A percentile compares a stretch with the other conserved stretches of the same genome.
Conservation (phyloP, 2,888 invertebrate species). For the Thumatha senex region DNA sequence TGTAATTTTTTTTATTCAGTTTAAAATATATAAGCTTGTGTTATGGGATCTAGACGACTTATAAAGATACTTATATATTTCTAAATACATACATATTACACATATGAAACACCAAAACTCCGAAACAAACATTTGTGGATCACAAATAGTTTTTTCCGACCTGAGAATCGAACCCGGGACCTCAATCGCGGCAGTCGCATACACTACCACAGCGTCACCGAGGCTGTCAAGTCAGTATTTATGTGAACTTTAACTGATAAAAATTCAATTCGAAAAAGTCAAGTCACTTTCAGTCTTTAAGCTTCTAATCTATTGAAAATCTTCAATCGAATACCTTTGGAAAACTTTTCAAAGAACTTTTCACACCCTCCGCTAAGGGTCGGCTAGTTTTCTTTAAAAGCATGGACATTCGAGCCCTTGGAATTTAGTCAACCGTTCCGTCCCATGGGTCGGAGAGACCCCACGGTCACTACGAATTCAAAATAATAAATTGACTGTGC, state of each 20-base stretch:
- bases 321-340: conserved; percentile 27
- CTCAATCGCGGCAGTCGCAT: no score
- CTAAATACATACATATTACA: no score
- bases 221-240: no score
- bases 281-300: conserved; percentile 25
- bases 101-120: no score
- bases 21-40: no score
- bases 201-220: no score
- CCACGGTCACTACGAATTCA: conserved; percentile 68
- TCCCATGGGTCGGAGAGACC: conserved; percentile 63
- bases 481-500: conserved; percentile 55
- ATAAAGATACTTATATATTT: no score
- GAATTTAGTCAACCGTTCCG: conserved; percentile 73
- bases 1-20: not conserved
- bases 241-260: not conserved
- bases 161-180: no score
- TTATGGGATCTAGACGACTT: no score
- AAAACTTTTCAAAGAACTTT: conserved; percentile 62
- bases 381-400: conserved; percentile 74
- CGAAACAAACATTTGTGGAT: no score
- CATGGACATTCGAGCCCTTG: conserved; percentile 69
- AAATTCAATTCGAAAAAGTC: conserved; percentile 17
- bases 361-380: conserved; percentile 68
- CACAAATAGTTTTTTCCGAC: no score
- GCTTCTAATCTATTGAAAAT: conserved; percentile 23